phyloP scores from a whole-genome alignment of 2,113 vertebrate species.

The Nasalis larvatus region DNA sequence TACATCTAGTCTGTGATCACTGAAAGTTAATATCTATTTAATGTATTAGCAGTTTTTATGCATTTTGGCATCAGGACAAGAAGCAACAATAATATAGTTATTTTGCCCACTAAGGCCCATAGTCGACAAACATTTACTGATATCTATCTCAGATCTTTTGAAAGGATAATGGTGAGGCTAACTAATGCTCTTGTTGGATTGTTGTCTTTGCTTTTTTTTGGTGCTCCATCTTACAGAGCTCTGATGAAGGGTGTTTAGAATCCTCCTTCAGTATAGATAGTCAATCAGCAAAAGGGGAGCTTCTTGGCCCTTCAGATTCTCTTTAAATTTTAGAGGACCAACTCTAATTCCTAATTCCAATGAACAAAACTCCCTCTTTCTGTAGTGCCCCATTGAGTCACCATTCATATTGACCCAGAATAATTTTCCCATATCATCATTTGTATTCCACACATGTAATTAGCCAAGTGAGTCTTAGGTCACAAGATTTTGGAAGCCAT shows the following conservation, averaged over 20 bases:
- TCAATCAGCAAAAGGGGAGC: background rate
- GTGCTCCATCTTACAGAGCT: background rate
- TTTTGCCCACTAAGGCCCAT: background rate
- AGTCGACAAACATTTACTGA: conserved; percentile 22
- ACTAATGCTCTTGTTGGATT: background rate
- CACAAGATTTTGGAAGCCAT: background rate
- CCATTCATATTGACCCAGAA: background rate
- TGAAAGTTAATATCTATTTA: background rate
- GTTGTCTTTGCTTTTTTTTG: background rate
- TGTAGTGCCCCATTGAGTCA: background rate
- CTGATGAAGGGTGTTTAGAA: background rate
- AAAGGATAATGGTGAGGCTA: background rate
- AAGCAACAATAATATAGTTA: background rate
- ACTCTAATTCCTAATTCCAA: background rate
- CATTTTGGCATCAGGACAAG: background rate
- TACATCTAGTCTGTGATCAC: background rate
- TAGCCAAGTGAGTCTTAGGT: background rate
- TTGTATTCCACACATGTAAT: background rate
- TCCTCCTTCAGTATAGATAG: background rate
- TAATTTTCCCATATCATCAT: background rate
- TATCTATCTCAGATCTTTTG: background rate
- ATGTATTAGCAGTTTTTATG: background rate
- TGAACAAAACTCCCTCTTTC: background rate
- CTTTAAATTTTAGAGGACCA: conserved; percentile 18
- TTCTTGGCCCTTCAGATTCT: background rate